Conservation (phyloP, 2,888 invertebrate species). For the Pristionchus fissidentatus region DNA sequence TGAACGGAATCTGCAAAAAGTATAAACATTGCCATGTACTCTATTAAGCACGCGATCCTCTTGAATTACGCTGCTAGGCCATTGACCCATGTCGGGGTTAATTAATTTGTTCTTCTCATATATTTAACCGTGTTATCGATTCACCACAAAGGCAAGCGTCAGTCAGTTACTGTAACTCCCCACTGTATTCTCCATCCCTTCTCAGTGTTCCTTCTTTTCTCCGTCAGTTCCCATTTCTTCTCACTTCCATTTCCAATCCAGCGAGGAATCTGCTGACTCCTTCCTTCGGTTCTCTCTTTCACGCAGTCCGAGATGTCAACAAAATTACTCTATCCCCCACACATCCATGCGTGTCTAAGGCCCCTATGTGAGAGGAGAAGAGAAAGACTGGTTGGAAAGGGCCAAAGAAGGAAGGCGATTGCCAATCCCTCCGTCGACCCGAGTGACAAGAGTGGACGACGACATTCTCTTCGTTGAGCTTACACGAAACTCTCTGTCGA, state of each 20-base stretch:
- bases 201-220: not conserved
- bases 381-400: not conserved
- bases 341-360: not conserved
- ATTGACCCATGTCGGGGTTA: too few species aligned
- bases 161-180: too few species aligned
- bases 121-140: too few species aligned
- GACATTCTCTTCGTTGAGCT: not conserved
- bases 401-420: too few species aligned
- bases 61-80: too few species aligned
- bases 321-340: slow-evolving; percentile 32
- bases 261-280: not conserved
- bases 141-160: too few species aligned
- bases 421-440: too few species aligned
- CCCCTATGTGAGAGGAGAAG: not conserved
- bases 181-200: not conserved
- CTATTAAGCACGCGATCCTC: too few species aligned
- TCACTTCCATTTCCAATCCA: not conserved
- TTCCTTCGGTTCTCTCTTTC: not conserved
- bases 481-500: not conserved
- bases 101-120: not conserved
- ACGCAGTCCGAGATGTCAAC: slow-evolving; percentile 23
- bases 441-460: too few species aligned
- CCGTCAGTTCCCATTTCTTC: slow-evolving; percentile 17
- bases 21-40: too few species aligned
- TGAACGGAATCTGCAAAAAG: slow-evolving; percentile 87